A percentile compares a stretch with the other conserved stretches of the same genome.
phyloP scores from a whole-genome alignment of 2,797 vertebrate species.

The Gallinago stenura region DNA sequence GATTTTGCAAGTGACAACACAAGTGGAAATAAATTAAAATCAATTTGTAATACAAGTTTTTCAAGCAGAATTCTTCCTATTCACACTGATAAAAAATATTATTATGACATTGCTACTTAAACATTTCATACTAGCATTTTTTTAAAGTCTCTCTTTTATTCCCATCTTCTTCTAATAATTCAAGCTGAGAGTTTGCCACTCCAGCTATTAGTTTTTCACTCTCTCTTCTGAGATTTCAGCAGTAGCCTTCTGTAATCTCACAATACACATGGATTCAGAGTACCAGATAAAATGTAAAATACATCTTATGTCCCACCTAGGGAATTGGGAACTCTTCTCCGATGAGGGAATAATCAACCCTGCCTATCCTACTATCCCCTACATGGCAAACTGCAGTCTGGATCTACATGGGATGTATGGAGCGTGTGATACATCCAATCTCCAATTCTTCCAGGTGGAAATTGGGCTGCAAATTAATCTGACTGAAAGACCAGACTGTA shows the following conservation, averaged over 20 bases:
- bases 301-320: background rate
- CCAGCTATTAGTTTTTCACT: background rate
- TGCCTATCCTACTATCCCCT: background rate
- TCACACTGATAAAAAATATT: accelerated
- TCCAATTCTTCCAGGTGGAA: background rate
- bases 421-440: background rate
- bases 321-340: background rate
- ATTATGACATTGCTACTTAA: background rate
- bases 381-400: background rate
- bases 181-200: background rate
- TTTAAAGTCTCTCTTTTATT: background rate
- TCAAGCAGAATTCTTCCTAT: background rate
- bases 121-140: background rate
- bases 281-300: background rate
- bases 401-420: background rate
- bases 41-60: background rate
- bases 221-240: background rate
- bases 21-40: background rate
- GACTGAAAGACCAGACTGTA: background rate
- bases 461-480: background rate
- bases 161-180: background rate
- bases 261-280: accelerated
- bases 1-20: background rate
- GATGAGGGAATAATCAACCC: background rate
- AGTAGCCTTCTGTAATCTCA: background rate